Conservation (phyloP, 2,113 vertebrate genomes). For the Tichodroma muraria region DNA sequence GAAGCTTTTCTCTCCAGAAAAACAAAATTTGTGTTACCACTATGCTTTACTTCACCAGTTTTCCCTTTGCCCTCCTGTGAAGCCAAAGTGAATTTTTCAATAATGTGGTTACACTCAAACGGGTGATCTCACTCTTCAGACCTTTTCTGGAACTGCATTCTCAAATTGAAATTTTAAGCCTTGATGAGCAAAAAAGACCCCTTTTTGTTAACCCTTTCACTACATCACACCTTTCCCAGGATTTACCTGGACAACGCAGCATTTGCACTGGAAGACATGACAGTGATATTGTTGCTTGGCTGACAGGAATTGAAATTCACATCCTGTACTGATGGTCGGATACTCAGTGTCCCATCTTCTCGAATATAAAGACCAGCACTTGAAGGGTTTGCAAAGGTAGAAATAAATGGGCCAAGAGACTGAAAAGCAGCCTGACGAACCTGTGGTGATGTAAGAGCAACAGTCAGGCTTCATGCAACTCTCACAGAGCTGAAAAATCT, state of each 20-base stretch:
- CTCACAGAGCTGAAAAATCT: not conserved
- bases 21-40: not conserved
- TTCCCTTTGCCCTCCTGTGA: not conserved
- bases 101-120: not conserved
- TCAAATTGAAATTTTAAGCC: constrained; percentile 7
- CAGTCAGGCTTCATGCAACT: not conserved
- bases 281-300: not conserved
- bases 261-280: not conserved
- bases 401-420: constrained; percentile 87
- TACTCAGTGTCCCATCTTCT: constrained; percentile 76
- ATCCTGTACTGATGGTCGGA: not conserved
- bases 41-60: not conserved
- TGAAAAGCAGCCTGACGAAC: constrained; percentile 90
- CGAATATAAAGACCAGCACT: constrained; percentile 78
- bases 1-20: not conserved
- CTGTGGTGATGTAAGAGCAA: constrained; percentile 45
- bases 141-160: not conserved
- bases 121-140: not conserved
- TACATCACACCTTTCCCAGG: not conserved
- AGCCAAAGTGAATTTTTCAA: not conserved
- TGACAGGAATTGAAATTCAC: not conserved
- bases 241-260: not conserved
- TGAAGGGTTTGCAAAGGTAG: constrained; percentile 88
- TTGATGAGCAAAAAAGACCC: not conserved
- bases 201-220: not conserved